A percentile compares a stretch with the other conserved stretches of the same genome.
Evolutionary conservation across 64 coral and sea anemone species (phyloP).

Genomic region (Anthopleura sola): DNA sequence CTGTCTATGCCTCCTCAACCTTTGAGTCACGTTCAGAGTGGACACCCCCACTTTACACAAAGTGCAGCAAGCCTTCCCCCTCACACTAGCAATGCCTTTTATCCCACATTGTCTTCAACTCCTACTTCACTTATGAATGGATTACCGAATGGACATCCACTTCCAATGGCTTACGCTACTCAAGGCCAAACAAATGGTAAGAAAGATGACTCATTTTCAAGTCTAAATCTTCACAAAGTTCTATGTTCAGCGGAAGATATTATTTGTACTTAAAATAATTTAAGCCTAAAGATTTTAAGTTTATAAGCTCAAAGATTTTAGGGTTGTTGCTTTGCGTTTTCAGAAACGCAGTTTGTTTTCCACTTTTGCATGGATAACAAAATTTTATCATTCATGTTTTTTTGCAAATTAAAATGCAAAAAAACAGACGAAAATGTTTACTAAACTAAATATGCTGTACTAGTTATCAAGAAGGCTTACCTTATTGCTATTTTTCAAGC

Average conservation of each 20-base stretch:
- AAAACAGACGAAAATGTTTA: neutral
- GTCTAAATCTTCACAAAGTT: neutral
- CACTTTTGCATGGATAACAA: no score
- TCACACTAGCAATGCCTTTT: constrained; percentile 45
- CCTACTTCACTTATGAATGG: constrained; percentile 37
- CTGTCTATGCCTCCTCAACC: neutral
- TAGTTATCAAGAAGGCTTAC: neutral
- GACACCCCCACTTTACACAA: neutral
- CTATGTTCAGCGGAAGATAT: no score
- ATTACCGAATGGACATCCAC: constrained; percentile 29
- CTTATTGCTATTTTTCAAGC: neutral
- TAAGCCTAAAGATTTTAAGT: no score
- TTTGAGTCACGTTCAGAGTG: neutral
- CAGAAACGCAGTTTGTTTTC: no score
- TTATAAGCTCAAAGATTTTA: no score
- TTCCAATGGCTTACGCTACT: neutral
- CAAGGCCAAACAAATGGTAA: constrained; percentile 3
- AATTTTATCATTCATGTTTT: no score
- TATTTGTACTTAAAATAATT: no score
- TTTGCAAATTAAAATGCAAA: neutral
- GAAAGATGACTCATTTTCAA: neutral
- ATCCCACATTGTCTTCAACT: constrained; percentile 78
- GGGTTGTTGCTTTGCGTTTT: no score
- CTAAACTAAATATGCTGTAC: neutral
- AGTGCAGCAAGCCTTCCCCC: neutral